These are phyloP conservation scores for Neuroterus valhalla DNA, from an alignment of 1,140 invertebrate genomes.

Conservation along the genomic window DNA sequence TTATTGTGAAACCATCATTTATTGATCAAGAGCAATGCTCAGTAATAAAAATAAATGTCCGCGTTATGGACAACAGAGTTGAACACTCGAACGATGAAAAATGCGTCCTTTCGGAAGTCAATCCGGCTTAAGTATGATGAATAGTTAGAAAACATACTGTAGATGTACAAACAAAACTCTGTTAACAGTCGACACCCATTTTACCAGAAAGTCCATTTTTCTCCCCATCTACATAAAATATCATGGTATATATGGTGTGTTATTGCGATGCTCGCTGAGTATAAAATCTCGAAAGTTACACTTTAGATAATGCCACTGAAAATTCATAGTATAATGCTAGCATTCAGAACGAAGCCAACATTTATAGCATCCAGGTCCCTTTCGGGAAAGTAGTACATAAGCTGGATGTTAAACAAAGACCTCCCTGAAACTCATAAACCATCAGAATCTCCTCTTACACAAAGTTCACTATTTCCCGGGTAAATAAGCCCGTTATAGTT, in stretches of 20 bases:
- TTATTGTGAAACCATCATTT: too few relatives aligned
- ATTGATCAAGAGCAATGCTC: not conserved
- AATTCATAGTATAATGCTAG: not conserved
- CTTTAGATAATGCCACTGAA: not conserved
- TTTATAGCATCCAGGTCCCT: not conserved
- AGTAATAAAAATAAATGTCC: not conserved
- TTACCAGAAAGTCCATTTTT: not conserved
- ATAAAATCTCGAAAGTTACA: slow-evolving; percentile 13
- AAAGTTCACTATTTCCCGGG: slow-evolving; percentile 9
- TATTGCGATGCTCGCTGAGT: not conserved
- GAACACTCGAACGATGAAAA: not conserved
- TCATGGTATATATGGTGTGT: not conserved
- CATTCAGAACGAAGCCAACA: too few relatives aligned
- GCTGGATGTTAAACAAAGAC: slow-evolving; percentile 16
- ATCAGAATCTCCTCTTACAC: not conserved
- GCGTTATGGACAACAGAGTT: not conserved
- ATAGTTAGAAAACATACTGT: slow-evolving; percentile 5
- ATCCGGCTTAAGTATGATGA: slow-evolving; percentile 16
- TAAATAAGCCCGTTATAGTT: slow-evolving; percentile 12
- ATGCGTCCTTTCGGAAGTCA: not conserved
- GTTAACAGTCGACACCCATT: not conserved
- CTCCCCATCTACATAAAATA: not conserved
- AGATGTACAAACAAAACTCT: slow-evolving; percentile 2
- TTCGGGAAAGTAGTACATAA: slow-evolving; percentile 8
- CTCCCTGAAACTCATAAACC: not conserved